These are phyloP conservation scores for Mesorhabditis sp. DNA, from an alignment of 2,888 invertebrate species.

Conservation along the genomic window DNA sequence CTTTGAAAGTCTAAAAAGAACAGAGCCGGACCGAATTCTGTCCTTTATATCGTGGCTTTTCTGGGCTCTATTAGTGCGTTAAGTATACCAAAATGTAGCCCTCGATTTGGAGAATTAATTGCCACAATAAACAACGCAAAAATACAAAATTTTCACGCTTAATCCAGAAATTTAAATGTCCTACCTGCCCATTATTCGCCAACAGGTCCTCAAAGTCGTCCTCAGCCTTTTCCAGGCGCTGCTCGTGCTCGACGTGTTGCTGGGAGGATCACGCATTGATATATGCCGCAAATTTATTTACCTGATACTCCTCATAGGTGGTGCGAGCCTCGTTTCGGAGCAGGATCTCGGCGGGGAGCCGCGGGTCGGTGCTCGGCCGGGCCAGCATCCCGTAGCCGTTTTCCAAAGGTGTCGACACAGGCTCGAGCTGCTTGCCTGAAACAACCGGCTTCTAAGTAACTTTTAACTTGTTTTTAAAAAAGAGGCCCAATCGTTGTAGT, in stretches of 20 bases:
- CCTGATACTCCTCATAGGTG: constrained; percentile 21
- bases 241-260: constrained; percentile 15
- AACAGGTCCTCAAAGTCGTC: constrained; percentile 33
- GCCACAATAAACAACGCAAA: too few species aligned
- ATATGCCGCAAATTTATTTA: neutral
- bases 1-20: neutral
- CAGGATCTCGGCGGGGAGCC: constrained; percentile 31
- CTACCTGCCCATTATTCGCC: constrained; percentile 22
- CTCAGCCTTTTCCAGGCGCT: constrained; percentile 22
- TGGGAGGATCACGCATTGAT: neutral
- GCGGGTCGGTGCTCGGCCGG: constrained; percentile 15
- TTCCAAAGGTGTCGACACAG: neutral
- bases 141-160: too few species aligned
- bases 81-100: too few species aligned
- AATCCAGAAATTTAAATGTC: too few species aligned
- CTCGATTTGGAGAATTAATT: too few species aligned
- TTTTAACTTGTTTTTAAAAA: too few species aligned
- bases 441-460: too few species aligned
- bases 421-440: neutral
- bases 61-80: too few species aligned
- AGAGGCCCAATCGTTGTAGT: too few species aligned
- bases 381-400: constrained; percentile 9
- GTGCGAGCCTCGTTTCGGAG: constrained; percentile 21
- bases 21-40: neutral
- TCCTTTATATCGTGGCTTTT: too few species aligned